Conservation (phyloP, 2,797 vertebrate species). For the Xyrichtys novacula region DNA sequence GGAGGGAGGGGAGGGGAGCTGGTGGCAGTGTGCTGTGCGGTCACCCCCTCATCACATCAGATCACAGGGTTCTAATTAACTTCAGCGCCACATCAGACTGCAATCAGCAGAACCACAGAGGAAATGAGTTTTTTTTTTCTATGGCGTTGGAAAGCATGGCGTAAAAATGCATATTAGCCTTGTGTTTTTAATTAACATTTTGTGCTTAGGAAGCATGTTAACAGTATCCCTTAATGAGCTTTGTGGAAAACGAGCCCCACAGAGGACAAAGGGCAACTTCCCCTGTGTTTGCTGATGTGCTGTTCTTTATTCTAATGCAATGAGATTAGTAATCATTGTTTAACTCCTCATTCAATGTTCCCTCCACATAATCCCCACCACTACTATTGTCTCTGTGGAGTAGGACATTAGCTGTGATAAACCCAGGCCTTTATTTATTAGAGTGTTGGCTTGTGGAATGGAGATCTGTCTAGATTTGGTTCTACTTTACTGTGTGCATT, state of each 20-base stretch:
- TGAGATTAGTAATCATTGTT: slow-evolving; percentile 72
- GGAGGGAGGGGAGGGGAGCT: slow-evolving; percentile 25
- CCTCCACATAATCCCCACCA: slow-evolving; percentile 41
- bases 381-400: slow-evolving; percentile 31
- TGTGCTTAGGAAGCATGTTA: slow-evolving; percentile 84
- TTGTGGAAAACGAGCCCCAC: slow-evolving; percentile 69
- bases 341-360: slow-evolving; percentile 62
- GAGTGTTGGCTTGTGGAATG: slow-evolving; percentile 18
- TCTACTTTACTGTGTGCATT: slow-evolving; percentile 15
- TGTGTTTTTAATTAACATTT: slow-evolving; percentile 83
- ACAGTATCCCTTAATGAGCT: slow-evolving; percentile 80
- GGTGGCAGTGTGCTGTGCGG: slow-evolving; percentile 47
- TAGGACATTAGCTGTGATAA: slow-evolving; percentile 40
- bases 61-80: slow-evolving; percentile 82
- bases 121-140: slow-evolving; percentile 74
- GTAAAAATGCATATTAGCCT: slow-evolving; percentile 82
- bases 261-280: slow-evolving; percentile 74
- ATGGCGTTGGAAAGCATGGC: slow-evolving; percentile 59
- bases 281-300: slow-evolving; percentile 70
- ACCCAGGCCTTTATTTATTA: slow-evolving; percentile 48
- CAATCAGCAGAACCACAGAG: slow-evolving; percentile 78
- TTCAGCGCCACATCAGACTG: slow-evolving; percentile 73
- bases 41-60: slow-evolving; percentile 76
- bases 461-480: slow-evolving; percentile 45
- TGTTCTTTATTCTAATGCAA: slow-evolving; percentile 70